phyloP scores from a whole-genome alignment of 2,797 vertebrate genomes.

The Gastrophryne carolinensis region DNA sequence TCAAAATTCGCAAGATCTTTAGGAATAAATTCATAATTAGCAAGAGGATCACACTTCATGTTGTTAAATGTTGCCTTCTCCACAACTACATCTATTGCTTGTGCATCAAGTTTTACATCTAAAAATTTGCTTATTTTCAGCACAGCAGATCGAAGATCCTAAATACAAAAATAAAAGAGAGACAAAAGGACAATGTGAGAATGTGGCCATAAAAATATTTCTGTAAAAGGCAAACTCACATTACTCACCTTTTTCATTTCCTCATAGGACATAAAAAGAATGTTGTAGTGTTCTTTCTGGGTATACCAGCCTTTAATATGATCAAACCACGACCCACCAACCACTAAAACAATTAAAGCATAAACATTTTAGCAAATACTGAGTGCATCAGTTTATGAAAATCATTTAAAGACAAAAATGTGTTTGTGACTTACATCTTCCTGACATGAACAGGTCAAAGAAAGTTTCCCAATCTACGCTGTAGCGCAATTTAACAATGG shows the following conservation, averaged over 20 bases:
- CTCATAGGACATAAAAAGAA: conserved; percentile 69
- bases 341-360: too few relatives aligned
- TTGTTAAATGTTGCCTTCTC: conserved; percentile 59
- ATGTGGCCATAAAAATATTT: too few relatives aligned
- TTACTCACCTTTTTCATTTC: conserved; percentile 70
- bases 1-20: conserved; percentile 24
- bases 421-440: not conserved
- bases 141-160: conserved; percentile 66
- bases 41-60: conserved; percentile 62
- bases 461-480: not conserved
- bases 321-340: conserved; percentile 65
- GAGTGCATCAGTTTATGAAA: too few relatives aligned
- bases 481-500: accelerated
- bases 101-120: conserved; percentile 63
- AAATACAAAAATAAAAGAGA: not conserved
- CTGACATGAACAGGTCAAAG: not conserved
- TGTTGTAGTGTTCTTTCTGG: conserved; percentile 69
- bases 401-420: not conserved
- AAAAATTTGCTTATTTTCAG: conserved; percentile 66
- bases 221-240: not conserved
- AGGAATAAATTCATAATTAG: conserved; percentile 60
- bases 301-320: conserved; percentile 66
- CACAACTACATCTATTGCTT: conserved; percentile 62
- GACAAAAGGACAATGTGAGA: not conserved
- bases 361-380: too few relatives aligned